Conservation (phyloP, 2,113 vertebrate species). For the Pelodiscus sinensis region DNA sequence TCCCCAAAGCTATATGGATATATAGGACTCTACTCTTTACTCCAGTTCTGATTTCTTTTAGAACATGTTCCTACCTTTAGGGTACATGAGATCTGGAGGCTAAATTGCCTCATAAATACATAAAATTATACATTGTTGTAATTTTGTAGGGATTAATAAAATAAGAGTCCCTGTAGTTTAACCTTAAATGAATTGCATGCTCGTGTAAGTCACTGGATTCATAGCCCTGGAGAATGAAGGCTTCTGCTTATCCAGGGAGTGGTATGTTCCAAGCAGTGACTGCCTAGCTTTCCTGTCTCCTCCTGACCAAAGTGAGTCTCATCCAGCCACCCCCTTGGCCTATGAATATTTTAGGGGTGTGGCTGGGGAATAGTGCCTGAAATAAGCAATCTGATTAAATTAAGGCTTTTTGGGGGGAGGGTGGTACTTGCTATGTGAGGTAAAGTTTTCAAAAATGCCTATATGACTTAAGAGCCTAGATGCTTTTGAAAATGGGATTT, state of each 20-base stretch:
- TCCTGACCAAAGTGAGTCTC: not conserved
- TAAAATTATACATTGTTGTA: not conserved
- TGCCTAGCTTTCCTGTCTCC: not conserved
- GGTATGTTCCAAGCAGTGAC: not conserved
- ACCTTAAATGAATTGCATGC: not conserved
- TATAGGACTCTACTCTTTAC: not conserved
- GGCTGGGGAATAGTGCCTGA: not conserved
- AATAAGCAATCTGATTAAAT: not conserved
- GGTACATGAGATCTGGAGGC: not conserved
- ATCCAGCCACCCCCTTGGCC: not conserved
- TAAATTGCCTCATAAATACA: not conserved
- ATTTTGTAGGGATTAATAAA: not conserved
- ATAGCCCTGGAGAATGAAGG: not conserved
- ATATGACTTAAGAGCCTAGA: not conserved
- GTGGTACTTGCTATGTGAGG: not conserved
- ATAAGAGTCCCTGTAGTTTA: not conserved
- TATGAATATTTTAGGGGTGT: not conserved
- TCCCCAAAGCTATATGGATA: not conserved
- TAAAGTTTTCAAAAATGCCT: not conserved
- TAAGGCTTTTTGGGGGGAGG: not conserved
- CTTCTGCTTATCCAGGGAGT: not conserved
- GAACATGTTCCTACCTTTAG: not conserved
- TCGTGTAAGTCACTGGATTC: not conserved
- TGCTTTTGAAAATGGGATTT: not conserved
- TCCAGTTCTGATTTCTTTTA: not conserved